These are phyloP conservation scores for Heterocephalus glaber DNA, from an alignment of 2,113 vertebrate genomes.

Conservation along the genomic window DNA sequence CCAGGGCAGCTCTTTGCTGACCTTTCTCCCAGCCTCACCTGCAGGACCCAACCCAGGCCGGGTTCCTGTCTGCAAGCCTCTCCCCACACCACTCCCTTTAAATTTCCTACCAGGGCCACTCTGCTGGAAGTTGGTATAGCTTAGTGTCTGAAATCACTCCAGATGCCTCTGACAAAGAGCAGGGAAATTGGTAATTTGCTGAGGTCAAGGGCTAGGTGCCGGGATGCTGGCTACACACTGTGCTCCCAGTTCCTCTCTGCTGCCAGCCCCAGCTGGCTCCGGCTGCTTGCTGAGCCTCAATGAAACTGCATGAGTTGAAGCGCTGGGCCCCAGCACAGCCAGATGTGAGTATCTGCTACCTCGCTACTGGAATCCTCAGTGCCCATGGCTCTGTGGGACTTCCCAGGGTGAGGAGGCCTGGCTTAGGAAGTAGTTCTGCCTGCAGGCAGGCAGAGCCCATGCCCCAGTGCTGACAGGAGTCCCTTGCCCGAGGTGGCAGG, in stretches of 20 bases:
- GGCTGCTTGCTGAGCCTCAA: slow-evolving; percentile 55
- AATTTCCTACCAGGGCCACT: slow-evolving; percentile 66
- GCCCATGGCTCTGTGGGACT: background rate
- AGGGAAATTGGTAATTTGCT: slow-evolving; percentile 82
- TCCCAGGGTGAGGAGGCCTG: background rate
- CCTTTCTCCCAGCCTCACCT: accelerated
- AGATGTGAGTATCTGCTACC: slow-evolving; percentile 74
- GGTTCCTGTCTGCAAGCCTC: background rate
- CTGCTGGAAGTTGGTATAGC: slow-evolving; percentile 77
- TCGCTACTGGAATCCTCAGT: slow-evolving; percentile 29
- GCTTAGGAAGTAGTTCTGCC: background rate
- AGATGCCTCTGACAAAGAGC: slow-evolving; percentile 78
- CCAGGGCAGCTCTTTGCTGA: background rate
- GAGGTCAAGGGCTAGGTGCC: slow-evolving; percentile 76
- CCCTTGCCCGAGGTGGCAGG: background rate
- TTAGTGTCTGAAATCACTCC: slow-evolving; percentile 77
- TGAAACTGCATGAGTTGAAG: slow-evolving; percentile 74
- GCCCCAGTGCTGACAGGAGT: background rate
- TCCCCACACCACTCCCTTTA: slow-evolving; percentile 33
- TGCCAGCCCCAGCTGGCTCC: background rate
- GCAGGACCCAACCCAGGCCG: background rate
- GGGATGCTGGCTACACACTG: slow-evolving; percentile 55
- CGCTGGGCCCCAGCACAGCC: slow-evolving; percentile 74
- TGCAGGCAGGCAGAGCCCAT: background rate
- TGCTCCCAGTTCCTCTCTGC: slow-evolving; percentile 56